Percentiles rank a stretch among this genome's conserved stretches.
These are phyloP conservation scores for Spisula solida DNA, from an alignment of 2,888 invertebrate genomes.

Conservation along the genomic window DNA sequence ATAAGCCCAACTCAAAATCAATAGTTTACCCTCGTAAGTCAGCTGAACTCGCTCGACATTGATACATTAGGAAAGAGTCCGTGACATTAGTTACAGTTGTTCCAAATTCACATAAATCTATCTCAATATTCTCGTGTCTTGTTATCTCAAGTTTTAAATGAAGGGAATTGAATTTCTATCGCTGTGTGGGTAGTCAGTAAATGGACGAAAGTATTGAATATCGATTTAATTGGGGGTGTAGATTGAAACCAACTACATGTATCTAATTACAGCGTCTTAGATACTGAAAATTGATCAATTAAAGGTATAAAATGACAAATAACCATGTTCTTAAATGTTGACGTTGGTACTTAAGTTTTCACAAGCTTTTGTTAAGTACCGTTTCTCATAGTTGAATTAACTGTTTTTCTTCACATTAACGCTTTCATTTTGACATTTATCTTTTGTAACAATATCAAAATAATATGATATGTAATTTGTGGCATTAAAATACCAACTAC, in stretches of 20 bases:
- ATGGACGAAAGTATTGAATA: background rate
- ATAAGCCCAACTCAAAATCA: too few relatives aligned
- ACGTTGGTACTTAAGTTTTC: background rate
- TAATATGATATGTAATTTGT: background rate
- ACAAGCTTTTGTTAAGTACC: background rate
- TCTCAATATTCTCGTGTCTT: background rate
- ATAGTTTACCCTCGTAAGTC: too few relatives aligned
- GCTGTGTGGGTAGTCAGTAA: background rate
- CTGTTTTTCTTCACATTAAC: background rate
- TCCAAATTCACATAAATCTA: background rate
- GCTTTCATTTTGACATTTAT: background rate
- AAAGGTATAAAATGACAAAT: background rate
- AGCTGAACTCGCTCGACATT: too few relatives aligned
- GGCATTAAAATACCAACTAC: background rate
- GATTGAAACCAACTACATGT: background rate
- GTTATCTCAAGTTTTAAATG: background rate
- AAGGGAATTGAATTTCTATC: background rate
- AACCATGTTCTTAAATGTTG: background rate
- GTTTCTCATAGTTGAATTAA: background rate
- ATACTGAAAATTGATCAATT: conserved; percentile 11
- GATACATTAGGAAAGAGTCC: too few relatives aligned
- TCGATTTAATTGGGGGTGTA: background rate
- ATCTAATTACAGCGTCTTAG: conserved; percentile 1
- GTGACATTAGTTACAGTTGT: background rate
- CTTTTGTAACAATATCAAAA: background rate